These are phyloP conservation scores for Emmelina monodactyla DNA, from an alignment of 2,888 invertebrate genomes.

Conservation along the genomic window DNA sequence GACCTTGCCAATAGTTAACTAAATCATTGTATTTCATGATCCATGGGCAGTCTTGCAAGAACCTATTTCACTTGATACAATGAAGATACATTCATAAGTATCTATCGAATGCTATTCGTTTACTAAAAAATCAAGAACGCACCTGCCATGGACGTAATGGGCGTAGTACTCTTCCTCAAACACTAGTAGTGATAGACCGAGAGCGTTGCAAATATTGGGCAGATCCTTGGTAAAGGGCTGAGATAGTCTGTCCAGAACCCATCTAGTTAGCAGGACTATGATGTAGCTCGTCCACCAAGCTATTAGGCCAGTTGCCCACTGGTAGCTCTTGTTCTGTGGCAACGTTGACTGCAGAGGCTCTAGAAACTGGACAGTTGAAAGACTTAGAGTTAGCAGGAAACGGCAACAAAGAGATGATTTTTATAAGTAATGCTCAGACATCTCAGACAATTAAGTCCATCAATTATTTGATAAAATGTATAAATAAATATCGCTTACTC, in stretches of 20 bases:
- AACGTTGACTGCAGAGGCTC: slow-evolving; percentile 27
- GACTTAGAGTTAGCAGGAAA: too few relatives aligned
- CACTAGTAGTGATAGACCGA: slow-evolving; percentile 40
- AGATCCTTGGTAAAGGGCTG: slow-evolving; percentile 22
- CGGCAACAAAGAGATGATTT: too few relatives aligned
- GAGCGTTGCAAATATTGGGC: slow-evolving; percentile 29
- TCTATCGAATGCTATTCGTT: too few relatives aligned
- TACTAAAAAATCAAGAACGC: too few relatives aligned
- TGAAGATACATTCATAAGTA: too few relatives aligned
- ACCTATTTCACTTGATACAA: too few relatives aligned
- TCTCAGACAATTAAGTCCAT: too few relatives aligned
- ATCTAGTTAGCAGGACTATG: slow-evolving; percentile 21
- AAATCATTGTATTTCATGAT: too few relatives aligned
- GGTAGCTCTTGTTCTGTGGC: slow-evolving; percentile 33
- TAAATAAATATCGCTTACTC: too few relatives aligned
- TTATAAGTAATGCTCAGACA: too few relatives aligned
- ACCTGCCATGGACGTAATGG: slow-evolving; percentile 57
- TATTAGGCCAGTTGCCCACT: slow-evolving; percentile 32
- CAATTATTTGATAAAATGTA: too few relatives aligned
- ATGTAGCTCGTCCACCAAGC: slow-evolving; percentile 42
- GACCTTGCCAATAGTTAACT: background rate
- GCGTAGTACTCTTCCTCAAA: slow-evolving; percentile 49
- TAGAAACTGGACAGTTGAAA: slow-evolving; percentile 26
- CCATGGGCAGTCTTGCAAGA: too few relatives aligned
- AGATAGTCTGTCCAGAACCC: slow-evolving; percentile 22